Evolutionary conservation across 2,888 invertebrate genomes (phyloP).

Genomic region (Anaspis maculata): DNA sequence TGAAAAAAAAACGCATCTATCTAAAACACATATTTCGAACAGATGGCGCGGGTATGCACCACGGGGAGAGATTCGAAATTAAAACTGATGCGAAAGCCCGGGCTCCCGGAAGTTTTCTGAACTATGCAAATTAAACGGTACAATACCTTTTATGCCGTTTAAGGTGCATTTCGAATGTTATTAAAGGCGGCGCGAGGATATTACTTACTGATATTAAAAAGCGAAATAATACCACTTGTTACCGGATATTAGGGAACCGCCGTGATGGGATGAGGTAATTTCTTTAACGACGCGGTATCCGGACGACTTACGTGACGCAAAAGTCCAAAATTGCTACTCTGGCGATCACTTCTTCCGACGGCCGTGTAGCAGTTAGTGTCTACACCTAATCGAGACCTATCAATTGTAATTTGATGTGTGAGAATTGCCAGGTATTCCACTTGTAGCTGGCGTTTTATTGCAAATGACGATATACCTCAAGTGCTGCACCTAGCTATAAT

Average conservation of each 20-base stretch:
- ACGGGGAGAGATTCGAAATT: slow-evolving; percentile 25
- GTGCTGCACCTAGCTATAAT: too few relatives aligned
- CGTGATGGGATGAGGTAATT: too few relatives aligned
- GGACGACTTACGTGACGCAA: too few relatives aligned
- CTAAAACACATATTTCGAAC: slow-evolving; percentile 33
- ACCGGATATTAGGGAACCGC: background rate
- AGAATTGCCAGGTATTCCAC: too few relatives aligned
- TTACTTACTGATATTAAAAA: background rate
- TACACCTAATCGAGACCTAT: too few relatives aligned
- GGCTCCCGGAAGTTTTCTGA: slow-evolving; percentile 1
- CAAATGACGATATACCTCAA: too few relatives aligned
- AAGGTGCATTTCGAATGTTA: slow-evolving; percentile 8
- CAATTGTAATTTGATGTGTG: too few relatives aligned
- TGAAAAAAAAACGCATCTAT: slow-evolving; percentile 31
- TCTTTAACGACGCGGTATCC: too few relatives aligned
- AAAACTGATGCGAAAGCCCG: slow-evolving; percentile 19
- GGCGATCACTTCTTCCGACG: too few relatives aligned
- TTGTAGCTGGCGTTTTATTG: too few relatives aligned
- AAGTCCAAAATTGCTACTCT: too few relatives aligned
- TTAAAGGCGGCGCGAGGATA: background rate
- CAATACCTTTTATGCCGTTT: slow-evolving; percentile 6
- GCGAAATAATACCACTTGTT: background rate
- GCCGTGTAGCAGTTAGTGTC: too few relatives aligned
- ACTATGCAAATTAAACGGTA: slow-evolving; percentile 13
- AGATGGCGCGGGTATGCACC: slow-evolving; percentile 28